These are phyloP conservation scores for Chloroclystis v-ata DNA, from an alignment of 2,888 invertebrate species.

Conservation along the genomic window DNA sequence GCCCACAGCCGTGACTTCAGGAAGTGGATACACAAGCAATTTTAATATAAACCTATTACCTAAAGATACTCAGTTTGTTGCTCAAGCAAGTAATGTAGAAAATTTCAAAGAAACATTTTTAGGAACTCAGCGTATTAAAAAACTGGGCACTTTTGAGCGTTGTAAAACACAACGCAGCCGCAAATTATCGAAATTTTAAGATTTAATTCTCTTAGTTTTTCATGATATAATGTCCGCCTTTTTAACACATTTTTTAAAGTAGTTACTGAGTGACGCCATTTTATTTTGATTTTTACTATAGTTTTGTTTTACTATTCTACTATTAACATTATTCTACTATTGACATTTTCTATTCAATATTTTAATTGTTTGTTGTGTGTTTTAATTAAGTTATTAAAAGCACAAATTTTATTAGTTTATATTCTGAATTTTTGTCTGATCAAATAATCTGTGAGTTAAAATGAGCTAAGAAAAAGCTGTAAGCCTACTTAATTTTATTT, in stretches of 20 bases:
- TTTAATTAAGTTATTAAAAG: no score
- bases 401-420: no score
- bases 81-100: conserved; percentile 41
- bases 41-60: conserved; percentile 62
- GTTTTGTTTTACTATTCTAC: background rate
- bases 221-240: conserved; percentile 32
- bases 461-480: no score
- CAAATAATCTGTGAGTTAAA: no score
- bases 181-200: conserved; percentile 64
- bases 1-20: conserved; percentile 60
- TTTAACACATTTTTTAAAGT: conserved; percentile 25
- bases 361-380: no score
- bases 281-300: background rate
- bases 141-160: conserved; percentile 54
- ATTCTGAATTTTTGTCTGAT: no score
- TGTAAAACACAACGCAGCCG: conserved; percentile 55
- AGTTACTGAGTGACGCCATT: background rate
- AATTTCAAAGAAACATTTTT: conserved; percentile 61
- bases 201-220: background rate
- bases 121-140: conserved; percentile 51
- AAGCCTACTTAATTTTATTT: no score
- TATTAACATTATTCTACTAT: no score
- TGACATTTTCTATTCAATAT: no score
- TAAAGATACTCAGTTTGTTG: conserved; percentile 53
- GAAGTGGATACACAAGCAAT: conserved; percentile 60